phyloP scores from a whole-genome alignment of 2,113 vertebrate genomes.

The Cephalopterus ornatus region DNA sequence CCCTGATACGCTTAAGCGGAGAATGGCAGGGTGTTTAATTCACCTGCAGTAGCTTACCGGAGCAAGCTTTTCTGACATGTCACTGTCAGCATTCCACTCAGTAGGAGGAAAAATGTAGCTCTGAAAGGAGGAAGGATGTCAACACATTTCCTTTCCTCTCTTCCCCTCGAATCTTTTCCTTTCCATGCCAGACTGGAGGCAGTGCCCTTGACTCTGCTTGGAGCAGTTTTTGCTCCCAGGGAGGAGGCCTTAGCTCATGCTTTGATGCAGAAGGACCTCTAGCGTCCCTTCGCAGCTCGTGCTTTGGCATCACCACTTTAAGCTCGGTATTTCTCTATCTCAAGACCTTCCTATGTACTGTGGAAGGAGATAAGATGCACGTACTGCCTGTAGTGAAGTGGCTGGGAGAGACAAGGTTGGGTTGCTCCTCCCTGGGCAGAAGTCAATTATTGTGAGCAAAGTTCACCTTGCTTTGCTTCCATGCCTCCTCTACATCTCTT shows the following conservation, averaged over 20 bases:
- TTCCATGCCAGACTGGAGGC: background rate
- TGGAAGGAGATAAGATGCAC: background rate
- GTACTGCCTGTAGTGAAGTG: fast-evolving
- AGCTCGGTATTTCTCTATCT: background rate
- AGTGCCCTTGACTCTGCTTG: background rate
- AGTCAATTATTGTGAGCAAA: background rate
- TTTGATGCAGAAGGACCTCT: slow-evolving; percentile 24
- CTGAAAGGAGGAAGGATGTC: background rate
- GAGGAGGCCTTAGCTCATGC: background rate
- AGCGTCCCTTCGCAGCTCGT: background rate
- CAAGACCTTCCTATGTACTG: background rate
- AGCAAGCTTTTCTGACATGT: background rate
- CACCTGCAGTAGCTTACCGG: background rate
- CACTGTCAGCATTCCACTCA: background rate
- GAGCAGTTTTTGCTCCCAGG: background rate
- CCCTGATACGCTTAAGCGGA: background rate
- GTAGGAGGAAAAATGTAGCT: background rate
- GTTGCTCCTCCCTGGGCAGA: background rate
- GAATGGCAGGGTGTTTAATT: background rate
- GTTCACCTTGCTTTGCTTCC: background rate
- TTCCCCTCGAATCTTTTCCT: background rate
- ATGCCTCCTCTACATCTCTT: fast-evolving
- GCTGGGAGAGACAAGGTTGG: background rate
- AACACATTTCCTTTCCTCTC: fast-evolving
- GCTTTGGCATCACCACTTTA: background rate